phyloP scores from a whole-genome alignment of 2,113 vertebrate genomes.

The Pelecanoides urinatrix region DNA sequence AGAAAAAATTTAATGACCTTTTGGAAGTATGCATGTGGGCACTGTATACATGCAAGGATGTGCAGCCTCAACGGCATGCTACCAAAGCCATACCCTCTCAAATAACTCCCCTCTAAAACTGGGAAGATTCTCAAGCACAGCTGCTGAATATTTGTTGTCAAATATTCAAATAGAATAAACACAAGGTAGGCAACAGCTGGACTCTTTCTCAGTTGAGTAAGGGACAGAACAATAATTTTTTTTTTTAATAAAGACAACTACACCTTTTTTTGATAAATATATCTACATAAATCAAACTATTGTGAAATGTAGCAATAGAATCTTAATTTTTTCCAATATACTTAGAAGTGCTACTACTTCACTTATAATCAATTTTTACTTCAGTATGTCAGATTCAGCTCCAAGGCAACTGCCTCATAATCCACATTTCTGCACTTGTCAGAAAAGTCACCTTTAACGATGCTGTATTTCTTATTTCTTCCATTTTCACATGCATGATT shows the following conservation, averaged over 20 bases:
- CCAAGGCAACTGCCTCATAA: background rate
- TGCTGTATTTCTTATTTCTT: background rate
- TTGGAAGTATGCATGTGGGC: background rate
- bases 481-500: background rate
- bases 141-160: background rate
- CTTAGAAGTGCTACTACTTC: background rate
- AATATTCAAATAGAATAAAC: background rate
- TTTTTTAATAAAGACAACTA: background rate
- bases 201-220: background rate
- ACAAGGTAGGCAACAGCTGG: background rate
- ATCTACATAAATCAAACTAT: background rate
- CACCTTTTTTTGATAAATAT: background rate
- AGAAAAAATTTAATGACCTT: background rate
- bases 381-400: background rate
- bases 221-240: background rate
- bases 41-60: background rate
- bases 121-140: background rate
- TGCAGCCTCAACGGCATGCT: background rate
- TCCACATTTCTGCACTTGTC: background rate
- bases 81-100: background rate
- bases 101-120: background rate
- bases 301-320: background rate
- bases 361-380: background rate
- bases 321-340: background rate
- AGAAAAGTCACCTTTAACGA: background rate